Conservation (phyloP, 2,113 vertebrate species). For the Canis aureus region DNA sequence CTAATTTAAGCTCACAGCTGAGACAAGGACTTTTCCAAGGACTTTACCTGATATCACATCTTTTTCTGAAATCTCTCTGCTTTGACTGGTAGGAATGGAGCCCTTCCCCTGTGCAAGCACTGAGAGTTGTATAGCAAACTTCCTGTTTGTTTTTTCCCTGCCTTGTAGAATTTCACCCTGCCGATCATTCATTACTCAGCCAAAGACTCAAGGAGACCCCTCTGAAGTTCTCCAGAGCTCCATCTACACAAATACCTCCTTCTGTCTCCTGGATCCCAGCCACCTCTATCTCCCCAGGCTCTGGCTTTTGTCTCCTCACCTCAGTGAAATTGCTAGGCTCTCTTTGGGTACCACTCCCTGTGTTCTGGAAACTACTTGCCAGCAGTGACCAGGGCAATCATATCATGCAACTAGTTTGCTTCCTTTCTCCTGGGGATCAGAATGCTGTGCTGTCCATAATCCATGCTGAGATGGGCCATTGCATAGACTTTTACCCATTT, state of each 20-base stretch:
- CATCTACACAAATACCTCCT: not conserved
- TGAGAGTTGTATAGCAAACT: not conserved
- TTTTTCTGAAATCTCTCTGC: not conserved
- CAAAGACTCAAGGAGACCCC: not conserved
- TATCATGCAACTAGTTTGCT: not conserved
- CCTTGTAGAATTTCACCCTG: not conserved
- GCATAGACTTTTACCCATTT: not conserved
- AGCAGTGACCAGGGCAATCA: not conserved
- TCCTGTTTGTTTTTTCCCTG: not conserved
- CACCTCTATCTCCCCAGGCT: not conserved
- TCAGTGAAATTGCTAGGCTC: not conserved
- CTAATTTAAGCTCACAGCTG: not conserved
- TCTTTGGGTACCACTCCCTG: not conserved
- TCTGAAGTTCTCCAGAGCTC: not conserved
- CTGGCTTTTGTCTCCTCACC: not conserved
- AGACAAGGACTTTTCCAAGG: not conserved
- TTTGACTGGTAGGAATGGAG: not conserved
- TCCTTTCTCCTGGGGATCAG: not conserved
- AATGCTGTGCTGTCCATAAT: not conserved
- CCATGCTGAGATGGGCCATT: not conserved
- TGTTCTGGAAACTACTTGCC: not conserved
- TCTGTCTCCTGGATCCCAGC: not conserved
- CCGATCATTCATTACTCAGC: too few species aligned
- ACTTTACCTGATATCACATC: not conserved
- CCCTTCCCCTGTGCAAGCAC: not conserved